Evolutionary conservation across 2,113 vertebrate species (phyloP), one percentile per base, ranked within the genome.

Genomic region (Oophaga pumilio): DNA sequence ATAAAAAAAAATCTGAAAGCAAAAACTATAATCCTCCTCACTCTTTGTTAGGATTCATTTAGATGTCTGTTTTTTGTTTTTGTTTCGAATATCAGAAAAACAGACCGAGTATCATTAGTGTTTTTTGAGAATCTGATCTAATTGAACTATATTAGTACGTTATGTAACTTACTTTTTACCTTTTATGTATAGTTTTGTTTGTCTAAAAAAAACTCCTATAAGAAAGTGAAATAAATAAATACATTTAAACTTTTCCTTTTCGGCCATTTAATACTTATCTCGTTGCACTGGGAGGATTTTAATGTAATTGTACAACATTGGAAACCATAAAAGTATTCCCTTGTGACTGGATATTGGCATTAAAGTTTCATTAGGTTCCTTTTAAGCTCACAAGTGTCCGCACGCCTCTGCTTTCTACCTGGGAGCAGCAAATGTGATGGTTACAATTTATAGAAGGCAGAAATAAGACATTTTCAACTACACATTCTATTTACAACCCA

Each of bases 401-500:
- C 50, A 10, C 69, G 17, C 76, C 6, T 52, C 73, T n/a, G 49
- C 28, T 49, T 74, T 74, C 15, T 22, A 76, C 49, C 33, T 76
- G 73, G 50, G 49, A 33, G 10, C 18, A 20, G 50, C 73, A 50
- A 76, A 11, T 78, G n/a, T 56, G 57, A 78, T 78, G n/a, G 53
- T 52, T 78, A 9, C 53, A 56, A 78, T 56, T 78, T 26, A 57
- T 78, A 78, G 24, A 57, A 14, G 52, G 53, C 50, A 56, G 76
- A 57, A 78, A 56, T 1, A 17, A 78, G 76, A 78, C 52, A 28
- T 52, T 78, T 78, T 53, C 56, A 28, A 26, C n/a, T 78, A 26
- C 52, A 78, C 24, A 12, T 78, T 24, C 52, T 57, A 53, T 57
- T 78, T 78, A 78, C 76, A 76, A 52, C 73, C 28, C 73, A 56